Evolutionary conservation across 2,888 invertebrate genomes (phyloP).

Genomic region (Miltochrista miniata): DNA sequence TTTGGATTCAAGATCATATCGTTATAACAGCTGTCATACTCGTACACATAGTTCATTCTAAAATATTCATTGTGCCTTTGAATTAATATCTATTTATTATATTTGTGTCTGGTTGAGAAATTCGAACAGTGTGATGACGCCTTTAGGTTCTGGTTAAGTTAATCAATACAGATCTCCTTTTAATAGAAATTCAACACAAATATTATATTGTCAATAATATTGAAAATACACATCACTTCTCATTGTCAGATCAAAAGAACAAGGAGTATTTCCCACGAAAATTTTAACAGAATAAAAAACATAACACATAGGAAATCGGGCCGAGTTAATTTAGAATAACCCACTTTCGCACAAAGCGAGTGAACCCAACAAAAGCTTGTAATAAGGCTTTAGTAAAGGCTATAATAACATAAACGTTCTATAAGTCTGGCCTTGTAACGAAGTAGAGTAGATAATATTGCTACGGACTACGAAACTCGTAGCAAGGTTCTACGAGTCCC

Average conservation of each 20-base stretch:
- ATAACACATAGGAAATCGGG: conserved; percentile 28
- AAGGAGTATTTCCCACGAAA: conserved; percentile 1
- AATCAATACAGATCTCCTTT: too few relatives aligned
- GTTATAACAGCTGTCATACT: too few relatives aligned
- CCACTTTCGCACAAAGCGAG: conserved; percentile 66
- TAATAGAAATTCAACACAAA: too few relatives aligned
- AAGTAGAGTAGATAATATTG: conserved; percentile 29
- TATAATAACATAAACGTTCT: conserved; percentile 48
- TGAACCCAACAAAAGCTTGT: conserved; percentile 59
- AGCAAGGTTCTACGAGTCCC: conserved; percentile 38
- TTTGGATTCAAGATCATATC: too few relatives aligned
- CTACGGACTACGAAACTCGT: conserved; percentile 46
- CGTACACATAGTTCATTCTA: too few relatives aligned
- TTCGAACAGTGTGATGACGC: too few relatives aligned
- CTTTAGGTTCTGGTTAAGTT: too few relatives aligned
- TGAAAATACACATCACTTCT: neutral
- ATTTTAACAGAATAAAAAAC: conserved; percentile 32
- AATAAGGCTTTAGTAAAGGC: conserved; percentile 59
- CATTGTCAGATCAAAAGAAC: neutral
- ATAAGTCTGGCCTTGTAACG: conserved; percentile 54
- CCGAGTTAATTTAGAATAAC: conserved; percentile 56
- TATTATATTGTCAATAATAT: too few relatives aligned
- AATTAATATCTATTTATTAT: too few relatives aligned
- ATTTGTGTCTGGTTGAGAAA: too few relatives aligned
- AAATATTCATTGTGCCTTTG: too few relatives aligned